Evolutionary conservation across 2,888 invertebrate genomes (phyloP), one percentile per base, ranked within the genome.

Genomic region (Ethmia dodecea): DNA sequence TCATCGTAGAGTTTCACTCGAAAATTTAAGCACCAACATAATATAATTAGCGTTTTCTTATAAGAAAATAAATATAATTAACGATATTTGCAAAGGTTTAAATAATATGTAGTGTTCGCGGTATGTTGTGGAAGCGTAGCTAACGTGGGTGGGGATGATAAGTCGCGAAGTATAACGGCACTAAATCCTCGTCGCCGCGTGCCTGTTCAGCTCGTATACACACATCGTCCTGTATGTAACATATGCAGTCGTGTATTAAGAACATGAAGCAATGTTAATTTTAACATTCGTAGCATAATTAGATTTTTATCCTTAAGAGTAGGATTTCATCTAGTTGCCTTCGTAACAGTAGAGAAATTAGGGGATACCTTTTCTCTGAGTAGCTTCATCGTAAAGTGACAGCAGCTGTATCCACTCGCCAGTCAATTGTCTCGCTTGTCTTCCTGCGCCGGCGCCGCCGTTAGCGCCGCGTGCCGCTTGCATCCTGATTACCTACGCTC

Each of bases 311-410:
- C 77, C 68, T 62, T 86, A 84, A 84, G 80, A 33, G 86, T 86
- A 86, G 86, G 77, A 74, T 80, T 84, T 81, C 83, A 81, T 86
- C 74, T 86, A 86, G 86, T 77, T 81, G 86, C 84, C 84, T 86
- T 86, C 72, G 79, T 84, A 81, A 75, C 70, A 55, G 74, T 81
- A 86, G 81, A 79, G 77, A 73, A 79, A 65, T 69, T 83, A 83
- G 78, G 79, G 75, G 60, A 75, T 81, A 76, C 74, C 75, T 74
- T 77, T 72, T 83, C 80, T 81, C 83, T 81, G 68, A 52, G 53
- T 80, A 79, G 81, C 76, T 76, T 79, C 73, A 68, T 78, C 57
- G 58, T 66, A 60, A 63, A 24, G 56, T 61, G 69, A 68, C 65
- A 64, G 69, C 64, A 62, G 67, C 65, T 60, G 69, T 71, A 55